Conservation (phyloP, 53 echinoderm and acorn worm genomes). For the Crossaster papposus region DNA sequence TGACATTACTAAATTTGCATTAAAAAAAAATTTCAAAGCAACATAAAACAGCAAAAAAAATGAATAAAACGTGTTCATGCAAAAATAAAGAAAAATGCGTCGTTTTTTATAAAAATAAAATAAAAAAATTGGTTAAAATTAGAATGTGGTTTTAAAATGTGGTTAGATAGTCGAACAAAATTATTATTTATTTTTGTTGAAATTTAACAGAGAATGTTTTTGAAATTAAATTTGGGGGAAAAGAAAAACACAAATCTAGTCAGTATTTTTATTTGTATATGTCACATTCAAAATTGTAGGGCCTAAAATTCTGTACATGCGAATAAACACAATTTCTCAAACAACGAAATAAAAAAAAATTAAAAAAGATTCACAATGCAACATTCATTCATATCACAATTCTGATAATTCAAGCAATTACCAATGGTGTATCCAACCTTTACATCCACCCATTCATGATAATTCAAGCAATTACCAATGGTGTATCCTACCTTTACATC, state of each 20-base stretch:
- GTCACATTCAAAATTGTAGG: background rate
- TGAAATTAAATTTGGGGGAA: background rate
- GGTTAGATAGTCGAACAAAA: background rate
- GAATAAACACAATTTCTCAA: background rate
- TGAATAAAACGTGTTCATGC: background rate
- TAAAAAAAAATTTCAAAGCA: background rate
- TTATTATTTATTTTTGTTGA: too few relatives aligned
- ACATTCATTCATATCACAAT: too few relatives aligned
- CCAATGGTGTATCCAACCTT: too few relatives aligned
- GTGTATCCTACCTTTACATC: too few relatives aligned
- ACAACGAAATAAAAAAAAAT: too few relatives aligned
- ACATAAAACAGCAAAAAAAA: background rate
- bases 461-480: too few relatives aligned
- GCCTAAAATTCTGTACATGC: background rate
- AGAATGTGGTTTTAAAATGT: background rate
- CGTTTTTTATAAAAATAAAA: background rate
- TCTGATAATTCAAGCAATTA: too few relatives aligned
- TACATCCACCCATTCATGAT: too few relatives aligned
- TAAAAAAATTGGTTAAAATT: background rate
- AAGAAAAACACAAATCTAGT: slow-evolving; percentile 9
- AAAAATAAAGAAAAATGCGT: background rate
- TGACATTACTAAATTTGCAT: slow-evolving; percentile 10
- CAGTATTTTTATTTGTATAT: background rate
- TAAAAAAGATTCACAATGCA: too few relatives aligned
- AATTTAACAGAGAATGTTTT: background rate